Evolutionary conservation across 2,113 vertebrate genomes (phyloP).

Genomic region (Bufo bufo): DNA sequence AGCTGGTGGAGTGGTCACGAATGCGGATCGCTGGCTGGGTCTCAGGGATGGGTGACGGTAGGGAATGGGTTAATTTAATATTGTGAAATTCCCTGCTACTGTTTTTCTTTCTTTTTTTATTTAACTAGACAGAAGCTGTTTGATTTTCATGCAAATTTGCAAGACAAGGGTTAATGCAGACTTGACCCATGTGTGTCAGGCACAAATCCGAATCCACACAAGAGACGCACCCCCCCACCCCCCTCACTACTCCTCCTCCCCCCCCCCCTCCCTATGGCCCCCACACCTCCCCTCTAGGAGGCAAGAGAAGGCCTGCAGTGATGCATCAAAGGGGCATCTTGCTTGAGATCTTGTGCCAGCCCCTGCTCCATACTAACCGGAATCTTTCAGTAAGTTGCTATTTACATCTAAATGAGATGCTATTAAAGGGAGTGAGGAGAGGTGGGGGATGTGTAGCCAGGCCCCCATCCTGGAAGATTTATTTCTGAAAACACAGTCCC

Average conservation of each 20-base stretch:
- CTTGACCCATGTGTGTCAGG: constrained; percentile 52
- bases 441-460: constrained; percentile 39
- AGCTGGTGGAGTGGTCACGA: background rate
- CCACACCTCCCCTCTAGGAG: constrained; percentile 32
- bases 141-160: constrained; percentile 64
- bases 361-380: constrained; percentile 28
- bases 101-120: background rate
- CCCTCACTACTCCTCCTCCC: background rate
- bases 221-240: constrained; percentile 6
- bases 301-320: constrained; percentile 45
- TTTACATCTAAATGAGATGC: constrained; percentile 56
- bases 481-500: constrained; percentile 20
- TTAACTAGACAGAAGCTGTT: constrained; percentile 45
- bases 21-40: background rate
- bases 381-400: constrained; percentile 47
- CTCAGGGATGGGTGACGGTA: constrained; percentile 12
- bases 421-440: constrained; percentile 41
- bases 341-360: constrained; percentile 40
- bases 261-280: background rate
- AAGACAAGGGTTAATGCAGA: constrained; percentile 58
- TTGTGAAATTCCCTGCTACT: constrained; percentile 30
- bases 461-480: constrained; percentile 20
- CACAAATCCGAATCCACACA: constrained; percentile 51
- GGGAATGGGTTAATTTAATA: background rate
- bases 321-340: constrained; percentile 56